Base-by-base conservation (phyloP, 2,113 vertebrate genomes). In the Ictalurus punctatus region DNA sequence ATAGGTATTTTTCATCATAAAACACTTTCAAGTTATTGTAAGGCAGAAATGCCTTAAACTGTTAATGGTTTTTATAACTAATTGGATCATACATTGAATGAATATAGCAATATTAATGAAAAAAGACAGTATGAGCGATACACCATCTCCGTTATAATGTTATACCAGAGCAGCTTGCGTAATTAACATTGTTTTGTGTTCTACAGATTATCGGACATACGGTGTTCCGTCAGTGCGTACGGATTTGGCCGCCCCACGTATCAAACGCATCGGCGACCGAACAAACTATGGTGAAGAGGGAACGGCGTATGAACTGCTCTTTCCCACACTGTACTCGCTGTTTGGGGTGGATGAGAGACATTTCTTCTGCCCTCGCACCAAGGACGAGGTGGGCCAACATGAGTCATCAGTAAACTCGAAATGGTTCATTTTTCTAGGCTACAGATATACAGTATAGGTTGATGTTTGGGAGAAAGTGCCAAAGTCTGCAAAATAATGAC, bases 211-310 rank as follows among this genome's bases (percentile, higher is more conserved):
- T 84, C 96, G 91, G 0, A 87, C 92, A 12, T 95, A 12, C 10
- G 97, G 97, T 10, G 78, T 98, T 85, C 97, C 97, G 59, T 94
- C 94, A 1, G 80, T 98, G 89, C 95, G 95, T 63, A 94, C 92
- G 0, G 97, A 98, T 91, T 89, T 97, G 84, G 92, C 96, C 0
- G 94, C 92, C 44, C 97, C 98, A 19, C 94, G 40, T 40, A 90
- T 96, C 91, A 94, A 90, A 56, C 93, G 93, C 21, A 6, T 98
- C 85, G 93, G 93, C 40, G 97, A 98, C 91, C 93, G 65, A 6
- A 95, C 79, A n/a, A 97, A 97, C 92, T 98, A 98, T 4, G 96
- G 97, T 0, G 96, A 98, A 7, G 86, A 94, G 0, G 90, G 95
- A 12, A 95, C 89, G 14, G 94, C 93, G 25, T 94, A 93, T 61